phyloP scores from a whole-genome alignment of 2,888 invertebrate species.

The Trimorus sp. region DNA sequence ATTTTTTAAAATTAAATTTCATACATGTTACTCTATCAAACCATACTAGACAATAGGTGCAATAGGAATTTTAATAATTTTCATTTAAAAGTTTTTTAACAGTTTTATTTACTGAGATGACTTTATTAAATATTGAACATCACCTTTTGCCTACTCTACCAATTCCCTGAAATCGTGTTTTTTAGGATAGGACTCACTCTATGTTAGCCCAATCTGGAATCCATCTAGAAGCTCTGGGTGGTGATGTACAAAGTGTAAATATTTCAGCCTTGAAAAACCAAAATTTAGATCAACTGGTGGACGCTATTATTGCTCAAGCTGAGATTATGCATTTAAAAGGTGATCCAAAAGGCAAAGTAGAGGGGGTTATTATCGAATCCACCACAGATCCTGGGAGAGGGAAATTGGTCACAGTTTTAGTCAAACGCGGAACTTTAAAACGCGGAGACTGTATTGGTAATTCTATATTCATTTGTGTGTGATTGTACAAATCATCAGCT shows the following conservation, averaged over 20 bases:
- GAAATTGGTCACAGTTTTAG: constrained; percentile 84
- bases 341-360: constrained; percentile 91
- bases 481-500: no score
- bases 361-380: constrained; percentile 96
- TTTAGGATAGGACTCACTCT: constrained; percentile 87
- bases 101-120: no score
- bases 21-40: no score
- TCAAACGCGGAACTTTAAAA: constrained; percentile 85
- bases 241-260: constrained; percentile 94
- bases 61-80: no score
- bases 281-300: constrained; percentile 90
- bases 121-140: no score
- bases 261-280: constrained; percentile 94
- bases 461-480: not conserved
- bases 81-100: no score
- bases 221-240: constrained; percentile 92
- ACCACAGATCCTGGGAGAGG: constrained; percentile 87
- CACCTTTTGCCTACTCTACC: no score
- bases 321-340: constrained; percentile 94
- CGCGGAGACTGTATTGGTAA: constrained; percentile 83
- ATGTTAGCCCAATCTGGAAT: constrained; percentile 91
- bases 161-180: constrained; percentile 1
- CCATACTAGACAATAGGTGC: no score
- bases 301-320: constrained; percentile 91
- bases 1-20: no score